A percentile compares a stretch with the other conserved stretches of the same genome.
phyloP scores from a whole-genome alignment of 2,113 vertebrate genomes.

The Nothobranchius furzeri region DNA sequence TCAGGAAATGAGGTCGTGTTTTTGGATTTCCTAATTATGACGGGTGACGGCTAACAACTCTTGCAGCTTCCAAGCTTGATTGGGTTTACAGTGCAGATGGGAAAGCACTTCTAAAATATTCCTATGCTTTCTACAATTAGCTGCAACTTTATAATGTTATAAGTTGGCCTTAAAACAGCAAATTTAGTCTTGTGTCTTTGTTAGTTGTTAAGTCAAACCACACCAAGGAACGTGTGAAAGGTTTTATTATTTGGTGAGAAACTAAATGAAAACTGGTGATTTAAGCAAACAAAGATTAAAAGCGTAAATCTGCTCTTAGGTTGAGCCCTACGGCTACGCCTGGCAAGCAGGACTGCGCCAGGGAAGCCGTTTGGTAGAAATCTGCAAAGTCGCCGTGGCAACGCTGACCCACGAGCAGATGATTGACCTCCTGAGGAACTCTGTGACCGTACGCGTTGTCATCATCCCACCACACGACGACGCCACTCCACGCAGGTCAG shows the following conservation, averaged over 20 bases:
- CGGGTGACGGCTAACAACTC: no score
- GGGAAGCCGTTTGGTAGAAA: slow-evolving; percentile 96
- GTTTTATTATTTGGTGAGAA: no score
- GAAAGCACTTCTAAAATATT: background rate
- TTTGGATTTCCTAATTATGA: background rate
- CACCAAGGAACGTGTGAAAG: no score
- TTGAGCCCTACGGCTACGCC: slow-evolving; percentile 96
- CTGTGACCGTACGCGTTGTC: slow-evolving; percentile 92
- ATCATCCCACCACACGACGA: slow-evolving; percentile 97
- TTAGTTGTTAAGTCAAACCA: background rate
- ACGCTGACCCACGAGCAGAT: slow-evolving; percentile 97
- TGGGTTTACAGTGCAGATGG: background rate
- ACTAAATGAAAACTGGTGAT: no score
- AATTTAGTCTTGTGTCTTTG: background rate
- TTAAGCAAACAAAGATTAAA: background rate
- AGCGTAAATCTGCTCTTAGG: slow-evolving; percentile 25
- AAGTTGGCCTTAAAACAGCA: background rate
- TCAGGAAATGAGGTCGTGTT: background rate
- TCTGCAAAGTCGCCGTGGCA: slow-evolving; percentile 96
- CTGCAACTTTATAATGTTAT: background rate
- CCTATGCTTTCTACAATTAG: background rate
- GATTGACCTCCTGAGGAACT: slow-evolving; percentile 96
- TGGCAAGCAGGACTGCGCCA: slow-evolving; percentile 98
- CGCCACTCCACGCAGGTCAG: slow-evolving; percentile 94
- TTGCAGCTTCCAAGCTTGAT: background rate